Percentiles rank a stretch among this genome's conserved stretches.
Conservation (phyloP, 1,140 invertebrate species). For the Pachypeltis micranthus region DNA sequence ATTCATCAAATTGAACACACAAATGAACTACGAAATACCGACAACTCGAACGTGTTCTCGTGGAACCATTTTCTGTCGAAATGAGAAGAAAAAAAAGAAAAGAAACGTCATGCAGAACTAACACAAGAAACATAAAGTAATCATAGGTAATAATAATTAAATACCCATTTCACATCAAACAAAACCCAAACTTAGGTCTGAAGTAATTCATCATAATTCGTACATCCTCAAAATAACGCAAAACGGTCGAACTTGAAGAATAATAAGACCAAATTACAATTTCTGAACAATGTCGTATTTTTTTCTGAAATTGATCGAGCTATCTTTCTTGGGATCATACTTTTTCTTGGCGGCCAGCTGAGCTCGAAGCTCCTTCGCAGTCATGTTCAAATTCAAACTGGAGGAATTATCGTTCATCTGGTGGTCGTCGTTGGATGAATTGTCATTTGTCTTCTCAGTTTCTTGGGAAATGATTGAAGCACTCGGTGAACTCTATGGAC, state of each 20-base stretch:
- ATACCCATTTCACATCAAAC: too few species aligned
- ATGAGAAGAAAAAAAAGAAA: too few species aligned
- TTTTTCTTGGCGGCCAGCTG: constrained; percentile 71
- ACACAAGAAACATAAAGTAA: too few species aligned
- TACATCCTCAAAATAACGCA: background rate
- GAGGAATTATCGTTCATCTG: constrained; percentile 21
- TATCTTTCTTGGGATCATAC: constrained; percentile 74
- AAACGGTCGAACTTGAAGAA: constrained; percentile 14
- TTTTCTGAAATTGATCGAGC: constrained; percentile 70
- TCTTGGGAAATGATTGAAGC: background rate
- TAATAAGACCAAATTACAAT: constrained; percentile 38
- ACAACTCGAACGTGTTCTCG: too few species aligned
- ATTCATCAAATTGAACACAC: too few species aligned
- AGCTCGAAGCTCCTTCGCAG: constrained; percentile 75
- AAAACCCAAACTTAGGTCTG: too few species aligned
- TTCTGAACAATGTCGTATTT: constrained; percentile 89
- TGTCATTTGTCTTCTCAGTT: constrained; percentile 2
- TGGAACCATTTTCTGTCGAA: too few species aligned
- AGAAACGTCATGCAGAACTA: too few species aligned
- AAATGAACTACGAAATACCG: too few species aligned
- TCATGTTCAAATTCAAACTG: constrained; percentile 66
- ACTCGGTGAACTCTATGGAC: background rate
- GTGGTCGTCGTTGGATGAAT: background rate
- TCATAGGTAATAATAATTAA: too few species aligned
- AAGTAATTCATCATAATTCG: too few species aligned